These are phyloP conservation scores for Epinephelus moara DNA, from an alignment of 2,113 vertebrate genomes.

Conservation along the genomic window DNA sequence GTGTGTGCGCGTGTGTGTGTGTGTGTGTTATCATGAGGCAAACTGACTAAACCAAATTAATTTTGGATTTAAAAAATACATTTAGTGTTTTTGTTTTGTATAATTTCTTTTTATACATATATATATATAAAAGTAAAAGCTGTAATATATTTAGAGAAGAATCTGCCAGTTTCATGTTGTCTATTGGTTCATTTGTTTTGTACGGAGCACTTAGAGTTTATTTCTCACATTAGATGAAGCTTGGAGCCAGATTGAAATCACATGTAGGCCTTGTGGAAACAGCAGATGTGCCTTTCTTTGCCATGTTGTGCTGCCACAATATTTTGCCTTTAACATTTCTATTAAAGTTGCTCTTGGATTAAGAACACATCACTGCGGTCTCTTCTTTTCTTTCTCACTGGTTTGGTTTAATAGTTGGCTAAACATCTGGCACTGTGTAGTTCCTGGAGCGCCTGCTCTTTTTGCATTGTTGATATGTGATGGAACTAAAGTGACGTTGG, in stretches of 20 bases:
- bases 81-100: slow-evolving; percentile 47
- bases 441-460: too few relatives aligned
- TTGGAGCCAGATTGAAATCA: slow-evolving; percentile 28
- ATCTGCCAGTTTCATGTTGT: slow-evolving; percentile 60
- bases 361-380: not conserved
- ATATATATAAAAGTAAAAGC: slow-evolving; percentile 61
- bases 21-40: slow-evolving; percentile 32
- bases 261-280: slow-evolving; percentile 41
- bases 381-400: not conserved
- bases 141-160: slow-evolving; percentile 71
- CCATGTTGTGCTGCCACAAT: slow-evolving; percentile 48
- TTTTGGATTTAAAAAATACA: slow-evolving; percentile 47
- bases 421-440: too few relatives aligned
- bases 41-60: slow-evolving; percentile 51
- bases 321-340: slow-evolving; percentile 61
- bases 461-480: too few relatives aligned
- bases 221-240: slow-evolving; percentile 35
- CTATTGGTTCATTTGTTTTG: slow-evolving; percentile 59
- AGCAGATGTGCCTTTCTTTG: slow-evolving; percentile 68
- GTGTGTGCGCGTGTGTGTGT: not conserved
- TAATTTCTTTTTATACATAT: slow-evolving; percentile 58
- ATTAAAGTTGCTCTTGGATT: slow-evolving; percentile 69
- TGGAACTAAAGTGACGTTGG: too few relatives aligned
- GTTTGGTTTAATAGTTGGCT: not conserved
- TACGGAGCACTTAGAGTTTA: slow-evolving; percentile 51